Evolutionary conservation across 2,888 invertebrate genomes (phyloP).

Genomic region (Oscheius sp.): DNA sequence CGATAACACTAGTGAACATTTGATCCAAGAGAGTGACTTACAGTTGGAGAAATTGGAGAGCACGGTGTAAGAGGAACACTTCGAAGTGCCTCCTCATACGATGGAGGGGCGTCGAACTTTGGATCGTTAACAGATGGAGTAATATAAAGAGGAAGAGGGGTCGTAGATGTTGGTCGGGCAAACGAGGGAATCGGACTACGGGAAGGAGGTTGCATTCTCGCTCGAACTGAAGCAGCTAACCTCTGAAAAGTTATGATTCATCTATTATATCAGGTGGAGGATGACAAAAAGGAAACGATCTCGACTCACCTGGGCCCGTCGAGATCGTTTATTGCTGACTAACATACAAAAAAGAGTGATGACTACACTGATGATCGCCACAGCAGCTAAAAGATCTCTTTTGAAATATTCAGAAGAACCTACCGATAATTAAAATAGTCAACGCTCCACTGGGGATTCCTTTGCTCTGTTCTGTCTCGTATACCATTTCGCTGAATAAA

Average conservation of each 20-base stretch:
- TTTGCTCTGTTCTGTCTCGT: constrained; percentile 28
- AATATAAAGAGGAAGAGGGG: constrained; percentile 47
- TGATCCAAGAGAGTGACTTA: neutral
- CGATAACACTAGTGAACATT: neutral
- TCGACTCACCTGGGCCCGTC: constrained; percentile 33
- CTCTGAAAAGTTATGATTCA: too few relatives aligned
- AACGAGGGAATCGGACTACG: constrained; percentile 25
- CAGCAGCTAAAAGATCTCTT: constrained; percentile 38
- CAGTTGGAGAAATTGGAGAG: neutral
- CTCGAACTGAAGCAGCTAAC: constrained; percentile 9
- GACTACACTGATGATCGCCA: constrained; percentile 50
- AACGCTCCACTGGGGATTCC: constrained; percentile 53
- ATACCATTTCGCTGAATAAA: constrained; percentile 24
- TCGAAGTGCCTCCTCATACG: constrained; percentile 49
- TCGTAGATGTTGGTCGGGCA: constrained; percentile 9
- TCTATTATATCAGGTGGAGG: too few relatives aligned
- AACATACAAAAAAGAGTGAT: constrained; percentile 52
- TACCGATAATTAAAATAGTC: constrained; percentile 36
- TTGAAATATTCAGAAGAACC: neutral
- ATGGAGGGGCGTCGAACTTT: constrained; percentile 50
- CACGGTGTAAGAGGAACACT: constrained; percentile 29
- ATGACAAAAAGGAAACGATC: neutral
- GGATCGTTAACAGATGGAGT: constrained; percentile 37
- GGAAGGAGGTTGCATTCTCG: constrained; percentile 16
- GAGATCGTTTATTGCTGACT: constrained; percentile 42